Evolutionary conservation across 2,797 vertebrate genomes (phyloP), one percentile per base, ranked within the genome.

Genomic region (Halcyon leucocephala): DNA sequence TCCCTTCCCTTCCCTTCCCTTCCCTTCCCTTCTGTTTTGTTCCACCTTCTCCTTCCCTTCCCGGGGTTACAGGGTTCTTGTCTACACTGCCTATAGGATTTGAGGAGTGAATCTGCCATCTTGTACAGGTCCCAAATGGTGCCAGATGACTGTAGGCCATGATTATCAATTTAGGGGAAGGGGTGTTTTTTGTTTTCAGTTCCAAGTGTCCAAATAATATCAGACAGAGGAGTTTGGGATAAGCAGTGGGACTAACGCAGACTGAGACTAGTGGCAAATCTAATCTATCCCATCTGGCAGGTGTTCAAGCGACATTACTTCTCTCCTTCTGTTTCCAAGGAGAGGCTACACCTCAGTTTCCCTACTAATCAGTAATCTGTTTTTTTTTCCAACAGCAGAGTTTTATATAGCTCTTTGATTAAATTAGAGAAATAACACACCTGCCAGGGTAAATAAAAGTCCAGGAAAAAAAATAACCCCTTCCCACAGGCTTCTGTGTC

Each of bases 401-500:
- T 22, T 94, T 76, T 84, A 39, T 65, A 65, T 37, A 76, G n/a
- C 14, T 61, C 51, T 84, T 64, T 83, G 35, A 90, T 79, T 89
- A 65, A 84, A 92, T 93, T 73, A 90, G 46, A 95, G n/a, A 82
- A 95, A 85, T 69, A 93, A 35, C 31, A 64, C 49, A 72, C 26
- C 20, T 89, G 52, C 54, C 42, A 90, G 12, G 6, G 15, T 61
- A 89, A 86, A 90, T 61, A 31, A 84, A 84, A 92, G 44, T 72
- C 31, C 42, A 72, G 26, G n/a, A 52, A 57, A 88, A 88, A 55
- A 90, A 70, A 78, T 24, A 65, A 31, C 7, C 8, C 6, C 61
- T 89, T 78, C 46, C 62, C 44, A 42, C 14, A 65, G 82, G 29
- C 21, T 80, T 58, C 24, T 90, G 6, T 41, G 33, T 73, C n/a